These are phyloP conservation scores for Tanypteryx hageni DNA, from an alignment of 2,888 invertebrate genomes.

Conservation along the genomic window DNA sequence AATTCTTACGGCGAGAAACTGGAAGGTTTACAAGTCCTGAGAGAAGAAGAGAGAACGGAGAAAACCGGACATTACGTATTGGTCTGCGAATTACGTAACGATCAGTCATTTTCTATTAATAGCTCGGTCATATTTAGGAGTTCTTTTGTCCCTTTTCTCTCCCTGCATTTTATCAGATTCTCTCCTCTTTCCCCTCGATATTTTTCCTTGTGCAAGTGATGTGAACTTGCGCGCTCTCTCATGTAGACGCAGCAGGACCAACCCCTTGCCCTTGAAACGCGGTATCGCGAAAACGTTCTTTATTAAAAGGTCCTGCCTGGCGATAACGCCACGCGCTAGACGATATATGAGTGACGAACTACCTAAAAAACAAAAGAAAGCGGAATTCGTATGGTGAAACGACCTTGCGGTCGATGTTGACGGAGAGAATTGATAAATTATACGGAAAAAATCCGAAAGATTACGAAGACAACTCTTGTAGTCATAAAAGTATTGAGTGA, in stretches of 20 bases:
- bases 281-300: background rate
- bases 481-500: no score
- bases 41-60: background rate
- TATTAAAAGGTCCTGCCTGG: background rate
- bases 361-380: background rate
- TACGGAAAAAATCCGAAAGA: background rate
- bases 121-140: background rate
- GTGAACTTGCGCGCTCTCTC: no score
- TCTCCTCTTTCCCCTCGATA: background rate
- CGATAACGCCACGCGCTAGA: background rate
- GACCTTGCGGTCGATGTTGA: background rate
- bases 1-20: background rate
- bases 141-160: background rate
- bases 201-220: no score
- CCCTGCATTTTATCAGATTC: background rate
- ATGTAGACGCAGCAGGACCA: no score
- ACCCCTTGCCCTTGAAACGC: background rate
- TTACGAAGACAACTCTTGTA: no score
- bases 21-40: background rate
- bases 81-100: background rate
- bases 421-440: background rate
- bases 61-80: conserved; percentile 23
- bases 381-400: background rate
- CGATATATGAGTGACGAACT: background rate
- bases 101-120: background rate